Base-by-base conservation (phyloP, 2,113 vertebrate species). In the Esox niger region DNA sequence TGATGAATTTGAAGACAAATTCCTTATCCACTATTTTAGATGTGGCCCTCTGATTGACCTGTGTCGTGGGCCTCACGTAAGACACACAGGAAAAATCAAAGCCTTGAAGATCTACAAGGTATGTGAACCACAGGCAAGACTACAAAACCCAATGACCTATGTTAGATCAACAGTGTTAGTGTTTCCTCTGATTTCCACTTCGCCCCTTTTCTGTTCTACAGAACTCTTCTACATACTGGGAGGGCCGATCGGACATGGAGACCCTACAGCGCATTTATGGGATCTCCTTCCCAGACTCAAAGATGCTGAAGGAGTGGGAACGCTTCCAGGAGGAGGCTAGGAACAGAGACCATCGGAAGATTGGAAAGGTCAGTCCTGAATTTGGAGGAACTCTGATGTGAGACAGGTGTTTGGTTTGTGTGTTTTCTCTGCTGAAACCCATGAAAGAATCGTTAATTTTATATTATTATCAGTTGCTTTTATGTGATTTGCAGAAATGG, bases 151-250 rank as follows among this genome's bases (percentile, higher is more conserved):
- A 27, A 64, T 13, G 1, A 46, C 3, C 15, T 70, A 20, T 21
- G 38, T 17, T 30, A 43, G 17, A 43, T 2, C 38, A 27, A 32
- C 15, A n/a, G 25, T 25, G n/a, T 6, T 17, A 15, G 38, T 13
- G 8, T 52, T 20, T 32, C 20, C 15, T 49, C 20, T 3, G 3
- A 11, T 8, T n/a, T n/a, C 33, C 25, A 25, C 60, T 38, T 23
- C 46, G 10, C 11, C 38, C 20, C 52, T 47, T 33, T 4, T 13
- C 2, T 69, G 4, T 4, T 27, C 43, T 54, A 9, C 71, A 99
- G 97, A 98, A 97, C 89, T 99, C 97, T 0, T 95, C 96, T 64
- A 98, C 97, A 0, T 99, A 99, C 82, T 99, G 97, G 97, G 97
- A 98, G 85, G 97, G 97, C 15, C 95, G 94, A 68, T 91, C 96